These are phyloP conservation scores for Laupala kohalensis DNA, from an alignment of 1,140 invertebrate species.

Conservation along the genomic window DNA sequence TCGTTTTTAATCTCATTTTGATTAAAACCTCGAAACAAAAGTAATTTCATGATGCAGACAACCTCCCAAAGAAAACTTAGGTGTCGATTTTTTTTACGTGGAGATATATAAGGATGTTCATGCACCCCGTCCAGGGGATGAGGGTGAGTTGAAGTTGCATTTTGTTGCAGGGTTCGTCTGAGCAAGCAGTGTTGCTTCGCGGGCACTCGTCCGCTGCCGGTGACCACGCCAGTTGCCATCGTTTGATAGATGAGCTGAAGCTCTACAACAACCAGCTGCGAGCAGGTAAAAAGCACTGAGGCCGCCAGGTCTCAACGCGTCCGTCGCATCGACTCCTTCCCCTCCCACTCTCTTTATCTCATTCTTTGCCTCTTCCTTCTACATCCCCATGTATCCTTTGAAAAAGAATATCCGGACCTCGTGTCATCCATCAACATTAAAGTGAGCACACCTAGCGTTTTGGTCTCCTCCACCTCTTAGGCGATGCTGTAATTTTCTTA, in stretches of 20 bases:
- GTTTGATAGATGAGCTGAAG: conserved; percentile 7
- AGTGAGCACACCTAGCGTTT: background rate
- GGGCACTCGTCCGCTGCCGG: background rate
- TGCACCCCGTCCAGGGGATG: background rate
- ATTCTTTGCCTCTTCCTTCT: background rate
- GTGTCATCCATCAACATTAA: conserved; percentile 9
- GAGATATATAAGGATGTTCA: no score
- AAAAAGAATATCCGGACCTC: background rate
- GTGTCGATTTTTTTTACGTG: no score
- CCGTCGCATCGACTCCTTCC: background rate
- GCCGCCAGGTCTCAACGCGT: background rate
- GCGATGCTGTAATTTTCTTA: conserved; percentile 3
- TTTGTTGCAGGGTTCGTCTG: background rate
- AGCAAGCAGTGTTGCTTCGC: background rate
- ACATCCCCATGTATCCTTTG: background rate
- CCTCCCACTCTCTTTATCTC: background rate
- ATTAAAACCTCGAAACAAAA: no score
- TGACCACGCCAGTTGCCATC: conserved; percentile 1
- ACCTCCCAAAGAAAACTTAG: no score
- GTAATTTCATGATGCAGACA: no score
- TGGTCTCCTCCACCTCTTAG: background rate
- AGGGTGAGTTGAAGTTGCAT: background rate
- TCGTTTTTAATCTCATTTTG: no score
- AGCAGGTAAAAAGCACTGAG: conserved; percentile 2
- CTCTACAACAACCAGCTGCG: conserved; percentile 4